phyloP scores from a whole-genome alignment of 2,797 vertebrate genomes.

The Eurystomus glaucurus region DNA sequence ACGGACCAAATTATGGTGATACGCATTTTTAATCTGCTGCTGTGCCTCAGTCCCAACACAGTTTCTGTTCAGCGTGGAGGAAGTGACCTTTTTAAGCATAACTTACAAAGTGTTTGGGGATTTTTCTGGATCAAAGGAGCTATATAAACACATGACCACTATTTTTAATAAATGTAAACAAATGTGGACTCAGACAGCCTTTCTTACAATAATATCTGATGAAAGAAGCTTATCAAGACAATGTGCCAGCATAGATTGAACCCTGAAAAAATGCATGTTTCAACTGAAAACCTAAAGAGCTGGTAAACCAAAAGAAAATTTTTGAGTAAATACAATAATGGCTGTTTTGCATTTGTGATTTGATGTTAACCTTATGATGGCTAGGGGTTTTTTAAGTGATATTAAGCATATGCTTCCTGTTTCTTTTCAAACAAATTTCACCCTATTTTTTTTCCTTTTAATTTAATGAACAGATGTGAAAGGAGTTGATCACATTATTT shows the following conservation, averaged over 20 bases:
- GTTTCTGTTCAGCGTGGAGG: neutral
- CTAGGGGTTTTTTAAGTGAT: slow-evolving; percentile 33
- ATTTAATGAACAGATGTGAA: slow-evolving; percentile 73
- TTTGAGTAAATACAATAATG: slow-evolving; percentile 64
- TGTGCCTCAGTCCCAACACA: neutral
- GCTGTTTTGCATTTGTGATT: slow-evolving; percentile 71
- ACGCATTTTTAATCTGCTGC: neutral
- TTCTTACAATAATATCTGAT: slow-evolving; percentile 51
- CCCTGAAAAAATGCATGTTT: slow-evolving; percentile 36
- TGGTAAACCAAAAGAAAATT: slow-evolving; percentile 13
- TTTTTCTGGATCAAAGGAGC: slow-evolving; percentile 50
- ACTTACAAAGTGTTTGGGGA: slow-evolving; percentile 27
- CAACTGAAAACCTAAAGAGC: slow-evolving; percentile 34
- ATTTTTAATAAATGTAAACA: slow-evolving; percentile 71
- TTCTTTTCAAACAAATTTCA: slow-evolving; percentile 73
- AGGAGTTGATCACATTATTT: slow-evolving; percentile 54
- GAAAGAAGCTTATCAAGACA: slow-evolving; percentile 42
- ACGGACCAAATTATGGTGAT: fast-evolving
- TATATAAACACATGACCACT: slow-evolving; percentile 52
- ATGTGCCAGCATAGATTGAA: slow-evolving; percentile 19
- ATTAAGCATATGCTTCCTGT: slow-evolving; percentile 73
- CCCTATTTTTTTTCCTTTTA: neutral
- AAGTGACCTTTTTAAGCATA: slow-evolving; percentile 10
- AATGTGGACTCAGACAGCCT: slow-evolving; percentile 6
- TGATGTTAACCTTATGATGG: slow-evolving; percentile 70